Evolutionary conservation across 2,888 invertebrate species (phyloP), one percentile per base, ranked within the genome.

Genomic region (Drosophila merina): DNA sequence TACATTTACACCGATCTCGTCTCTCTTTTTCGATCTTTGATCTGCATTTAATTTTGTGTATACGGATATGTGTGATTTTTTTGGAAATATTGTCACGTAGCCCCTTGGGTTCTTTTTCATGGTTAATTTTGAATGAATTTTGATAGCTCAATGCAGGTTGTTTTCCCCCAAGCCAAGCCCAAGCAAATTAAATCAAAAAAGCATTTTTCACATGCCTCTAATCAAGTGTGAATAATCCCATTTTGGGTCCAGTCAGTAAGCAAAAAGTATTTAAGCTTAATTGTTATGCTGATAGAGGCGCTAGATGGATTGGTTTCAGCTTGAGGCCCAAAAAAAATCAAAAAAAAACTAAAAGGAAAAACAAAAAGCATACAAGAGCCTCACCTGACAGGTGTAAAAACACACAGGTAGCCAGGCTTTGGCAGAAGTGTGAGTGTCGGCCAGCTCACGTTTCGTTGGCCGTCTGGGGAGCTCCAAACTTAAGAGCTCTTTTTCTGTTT

Each of bases 201-300:
- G 57, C 52, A 69, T 67, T 72, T 36, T 87, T 87, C 85, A 72
- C 88, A 88, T 85, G 85, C 71, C 67, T 77, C 86, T 74, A 75
- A 79, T 87, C 72, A 72, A 82, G 88, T 79, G 85, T 86, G 77
- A 88, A 88, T 88, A 86, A 88, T 88, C 77, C 71, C 79, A 81
- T 86, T 84, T 86, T 75, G 72, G 74, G 83, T 67, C 56, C 54
- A 50, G 50, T 63, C 72, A 79, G 74, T 72, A 59, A 77, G 72
- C 77, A 55, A 74, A 57, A 71, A 63, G 74, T 63, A 84, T 80
- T 84, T 84, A 75, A 70, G 82, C 88, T 83, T 88, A 82, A 82
- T 82, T 88, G 82, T 86, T 88, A 82, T 82, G 88, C 88, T 88
- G 82, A 82, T 82, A 86, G 82, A 81, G 82, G 82, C 82, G 88